These are phyloP conservation scores for Gopherus flavomarginatus DNA, from an alignment of 2,113 vertebrate genomes.

Conservation along the genomic window DNA sequence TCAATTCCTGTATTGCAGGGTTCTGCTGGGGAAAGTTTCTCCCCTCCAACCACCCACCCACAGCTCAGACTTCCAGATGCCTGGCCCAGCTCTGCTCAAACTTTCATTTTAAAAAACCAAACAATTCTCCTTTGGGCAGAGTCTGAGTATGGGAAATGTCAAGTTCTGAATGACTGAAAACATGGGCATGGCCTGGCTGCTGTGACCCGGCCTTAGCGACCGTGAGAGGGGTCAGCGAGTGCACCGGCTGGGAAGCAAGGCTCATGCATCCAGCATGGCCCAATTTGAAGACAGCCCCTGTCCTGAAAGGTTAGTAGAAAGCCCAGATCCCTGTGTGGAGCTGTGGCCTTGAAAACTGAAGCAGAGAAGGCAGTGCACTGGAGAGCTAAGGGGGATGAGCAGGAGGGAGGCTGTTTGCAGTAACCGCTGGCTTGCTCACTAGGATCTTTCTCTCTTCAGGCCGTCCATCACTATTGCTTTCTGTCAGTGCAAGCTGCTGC, in stretches of 20 bases:
- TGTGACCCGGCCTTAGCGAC: too few species aligned
- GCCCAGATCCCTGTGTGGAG: background rate
- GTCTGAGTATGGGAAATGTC: background rate
- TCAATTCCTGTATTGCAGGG: fast-evolving
- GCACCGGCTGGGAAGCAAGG: too few species aligned
- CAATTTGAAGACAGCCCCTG: too few species aligned
- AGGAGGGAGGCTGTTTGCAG: too few species aligned
- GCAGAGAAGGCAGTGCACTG: background rate
- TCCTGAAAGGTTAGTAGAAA: background rate
- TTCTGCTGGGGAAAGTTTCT: background rate
- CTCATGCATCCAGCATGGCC: too few species aligned
- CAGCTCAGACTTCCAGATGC: fast-evolving
- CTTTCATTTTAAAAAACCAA: fast-evolving
- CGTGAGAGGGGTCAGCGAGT: too few species aligned
- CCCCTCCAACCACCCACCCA: background rate
- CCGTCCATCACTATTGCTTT: background rate
- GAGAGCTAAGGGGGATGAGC: background rate
- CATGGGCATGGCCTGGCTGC: too few species aligned
- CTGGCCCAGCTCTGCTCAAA: conserved; percentile 19
- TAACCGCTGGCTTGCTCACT: background rate
- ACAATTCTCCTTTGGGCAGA: background rate
- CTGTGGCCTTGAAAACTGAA: too few species aligned
- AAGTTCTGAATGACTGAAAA: background rate
- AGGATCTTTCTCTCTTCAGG: background rate
- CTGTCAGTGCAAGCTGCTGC: background rate